Base-by-base conservation (phyloP, 1,140 invertebrate species). In the Magallana gigas region DNA sequence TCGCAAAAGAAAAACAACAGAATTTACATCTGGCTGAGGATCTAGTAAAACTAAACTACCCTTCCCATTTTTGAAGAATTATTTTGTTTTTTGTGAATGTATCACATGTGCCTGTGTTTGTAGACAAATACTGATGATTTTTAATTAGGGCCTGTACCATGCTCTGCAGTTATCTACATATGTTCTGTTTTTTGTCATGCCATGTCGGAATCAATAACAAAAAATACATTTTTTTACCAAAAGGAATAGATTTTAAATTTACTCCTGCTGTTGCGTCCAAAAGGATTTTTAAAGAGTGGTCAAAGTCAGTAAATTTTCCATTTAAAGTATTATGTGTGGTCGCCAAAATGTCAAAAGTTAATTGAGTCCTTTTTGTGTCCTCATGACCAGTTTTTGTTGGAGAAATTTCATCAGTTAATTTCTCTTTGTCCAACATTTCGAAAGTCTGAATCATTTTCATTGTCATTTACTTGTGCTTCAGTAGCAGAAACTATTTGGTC, bases 161-260 rank as follows among this genome's bases (percentile, higher is more conserved):
- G 18, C 76, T 36, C 76, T 18, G 14, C 76, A 80, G 7, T 80
- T 9, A 80, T 80, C 76, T 80, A 80, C 76, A 80, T 36, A 80
- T 80, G 76, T 23, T 56, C 76, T 29, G 8, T 56, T 80, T 9
- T 80, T 56, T 11, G 71, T 23, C 23, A 29, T 48, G 5, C 7
- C n/a, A 62, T 62, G 60, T 80, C 71, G 23, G 14, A 8, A 23
- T 80, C 71, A 80, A 80, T 23, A 0, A 80, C 11, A 23, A 80
- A 23, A 64, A 16, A 64, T 3, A 7, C 62, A 64, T 64, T 64
- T 18, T 64, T 64, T 64, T 23, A 5, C 71, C n/a, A 5, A 8
- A n/a, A n/a, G 71, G 71, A 4, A 80, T 23, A 5, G 7, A 11
- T 80, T 80, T 80, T 12, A 80, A 7, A 48, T 48, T 80, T 48